A percentile compares a stretch with the other conserved stretches of the same genome.
Conservation (phyloP, 2,113 vertebrate species). For the Alligator mississippiensis region DNA sequence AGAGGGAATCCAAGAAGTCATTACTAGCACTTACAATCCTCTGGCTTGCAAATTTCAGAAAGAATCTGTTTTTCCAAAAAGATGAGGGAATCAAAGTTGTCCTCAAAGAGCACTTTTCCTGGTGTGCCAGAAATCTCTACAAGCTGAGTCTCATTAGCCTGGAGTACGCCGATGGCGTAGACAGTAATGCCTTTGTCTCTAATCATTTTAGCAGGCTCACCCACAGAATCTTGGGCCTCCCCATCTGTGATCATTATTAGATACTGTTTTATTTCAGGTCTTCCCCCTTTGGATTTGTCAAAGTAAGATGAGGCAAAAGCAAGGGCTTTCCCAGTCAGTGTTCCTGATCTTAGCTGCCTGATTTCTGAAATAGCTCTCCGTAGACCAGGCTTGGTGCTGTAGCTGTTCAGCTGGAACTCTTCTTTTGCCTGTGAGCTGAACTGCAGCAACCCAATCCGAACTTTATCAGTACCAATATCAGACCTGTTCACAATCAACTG, state of each 20-base stretch:
- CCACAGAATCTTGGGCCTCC: constrained; percentile 79
- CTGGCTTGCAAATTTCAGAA: constrained; percentile 78
- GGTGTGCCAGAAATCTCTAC: constrained; percentile 79
- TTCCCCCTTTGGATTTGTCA: constrained; percentile 73
- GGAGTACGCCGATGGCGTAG: constrained; percentile 83
- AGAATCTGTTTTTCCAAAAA: constrained; percentile 80
- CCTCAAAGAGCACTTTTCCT: constrained; percentile 73
- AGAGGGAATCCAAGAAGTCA: not conserved
- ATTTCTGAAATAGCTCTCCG: constrained; percentile 66
- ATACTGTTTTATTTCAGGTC: constrained; percentile 74
- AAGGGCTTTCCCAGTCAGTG: constrained; percentile 80
- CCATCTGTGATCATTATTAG: constrained; percentile 87
- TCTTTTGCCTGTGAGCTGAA: constrained; percentile 72
- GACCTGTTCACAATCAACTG: constrained; percentile 75
- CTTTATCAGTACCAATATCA: constrained; percentile 63
- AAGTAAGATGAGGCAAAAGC: constrained; percentile 77
- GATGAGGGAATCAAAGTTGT: constrained; percentile 78
- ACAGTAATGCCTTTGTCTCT: constrained; percentile 79
- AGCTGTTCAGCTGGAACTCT: constrained; percentile 77
- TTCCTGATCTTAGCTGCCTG: constrained; percentile 74
- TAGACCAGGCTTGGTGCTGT: constrained; percentile 66
- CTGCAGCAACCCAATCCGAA: constrained; percentile 85
- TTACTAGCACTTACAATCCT: constrained; percentile 72
- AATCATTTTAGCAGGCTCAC: constrained; percentile 72
- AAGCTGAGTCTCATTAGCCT: constrained; percentile 80